Base-by-base conservation (phyloP, 2,113 vertebrate species). In the Mobula birostris region DNA sequence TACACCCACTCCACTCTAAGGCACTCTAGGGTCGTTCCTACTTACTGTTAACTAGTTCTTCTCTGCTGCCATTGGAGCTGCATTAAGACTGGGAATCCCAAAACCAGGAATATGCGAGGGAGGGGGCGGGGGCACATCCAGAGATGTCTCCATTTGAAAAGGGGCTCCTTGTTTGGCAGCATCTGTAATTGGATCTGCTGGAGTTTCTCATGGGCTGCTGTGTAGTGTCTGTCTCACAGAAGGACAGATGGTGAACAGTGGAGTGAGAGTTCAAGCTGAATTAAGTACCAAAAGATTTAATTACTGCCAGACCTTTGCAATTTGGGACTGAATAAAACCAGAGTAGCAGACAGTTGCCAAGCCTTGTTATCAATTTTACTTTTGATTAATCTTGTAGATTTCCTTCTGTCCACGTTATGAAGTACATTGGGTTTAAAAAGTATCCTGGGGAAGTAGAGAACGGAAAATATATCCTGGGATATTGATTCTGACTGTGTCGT, bases 81-180 rank as follows among this genome's bases (percentile, higher is more conserved):
- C 11, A 78, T n/a, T 32, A 78, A 77, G 76, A n/a, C 29, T 11
- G 77, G 12, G 29, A 78, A 8, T 78, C 29, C 29, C 7, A 15
- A 58, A 24, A 58, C 94, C 27, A 66, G 95, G 95, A 94, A 94
- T 95, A 95, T 94, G 48, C 4, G 40, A 6, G 79, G 68, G n/a
- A 72, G 12, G 12, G 79, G 68, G 56, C 70, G 12, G n/a, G 76
- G 76, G 5, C 27, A 77, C 76, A 0, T 32, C 29, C 77, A 9
- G 12, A 27, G n/a, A 32, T 32, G 11, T 32, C 76, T n/a, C n/a
- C 77, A 78, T 11, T 32, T 32, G 77, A 7, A 78, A 78, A 78
- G 29, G 77, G 29, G 29, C 29, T 11, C 8, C 77, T 29, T 32
- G 12, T 11, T 32, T 78, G 77, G 9, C 77, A 78, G 77, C 12